Percentiles rank a stretch among this genome's conserved stretches.
Evolutionary conservation across 2,113 vertebrate species (phyloP).

Genomic region (Malurus alboscapulatus): DNA sequence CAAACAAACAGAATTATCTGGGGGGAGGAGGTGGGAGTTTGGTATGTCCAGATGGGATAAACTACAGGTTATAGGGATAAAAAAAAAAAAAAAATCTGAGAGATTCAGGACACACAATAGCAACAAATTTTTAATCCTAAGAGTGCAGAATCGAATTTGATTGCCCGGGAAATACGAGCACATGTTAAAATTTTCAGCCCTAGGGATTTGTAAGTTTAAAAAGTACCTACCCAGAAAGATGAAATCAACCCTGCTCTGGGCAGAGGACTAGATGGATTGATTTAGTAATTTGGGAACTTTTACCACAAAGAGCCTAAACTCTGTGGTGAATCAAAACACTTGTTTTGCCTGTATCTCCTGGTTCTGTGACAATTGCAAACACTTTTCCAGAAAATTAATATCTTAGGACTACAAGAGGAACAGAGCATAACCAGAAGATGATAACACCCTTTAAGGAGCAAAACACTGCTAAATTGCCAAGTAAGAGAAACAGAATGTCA

Average conservation of each 20-base stretch:
- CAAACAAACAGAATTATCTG: not conserved
- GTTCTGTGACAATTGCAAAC: not conserved
- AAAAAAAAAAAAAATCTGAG: not conserved
- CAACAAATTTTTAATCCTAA: not conserved
- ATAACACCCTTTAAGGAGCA: not conserved
- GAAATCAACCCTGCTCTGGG: not conserved
- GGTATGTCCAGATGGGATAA: not conserved
- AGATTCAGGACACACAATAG: not conserved
- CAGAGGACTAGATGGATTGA: not conserved
- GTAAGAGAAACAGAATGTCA: not conserved
- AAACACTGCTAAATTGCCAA: not conserved
- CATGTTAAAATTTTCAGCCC: not conserved
- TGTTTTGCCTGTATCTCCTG: not conserved
- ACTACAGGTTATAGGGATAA: not conserved
- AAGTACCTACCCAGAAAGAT: not conserved
- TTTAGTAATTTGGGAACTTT: not conserved
- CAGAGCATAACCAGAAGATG: not conserved
- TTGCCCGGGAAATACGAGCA: not conserved
- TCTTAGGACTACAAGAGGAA: not conserved
- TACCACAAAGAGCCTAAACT: not conserved
- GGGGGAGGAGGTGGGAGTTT: too few species aligned
- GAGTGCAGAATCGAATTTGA: not conserved
- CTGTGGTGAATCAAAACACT: not conserved
- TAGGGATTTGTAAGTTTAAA: not conserved
- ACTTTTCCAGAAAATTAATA: not conserved